Evolutionary conservation across 64 coral and sea anemone species (phyloP), one percentile per base, ranked within the genome.

Genomic region (Porites lutea): DNA sequence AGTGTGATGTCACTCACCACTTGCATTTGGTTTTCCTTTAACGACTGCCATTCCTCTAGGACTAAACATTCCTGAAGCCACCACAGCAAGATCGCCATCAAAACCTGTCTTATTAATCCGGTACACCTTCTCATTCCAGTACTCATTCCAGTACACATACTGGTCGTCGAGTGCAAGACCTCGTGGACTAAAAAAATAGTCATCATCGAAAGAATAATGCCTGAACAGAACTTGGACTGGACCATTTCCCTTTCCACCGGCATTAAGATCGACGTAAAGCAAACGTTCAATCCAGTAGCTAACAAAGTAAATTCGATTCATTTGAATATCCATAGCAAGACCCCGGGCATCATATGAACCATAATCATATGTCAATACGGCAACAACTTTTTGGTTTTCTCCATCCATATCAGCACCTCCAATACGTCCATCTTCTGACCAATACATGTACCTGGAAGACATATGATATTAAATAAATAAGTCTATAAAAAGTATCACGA

Each of bases 281-380:
- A 84, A 1, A 52, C 44, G 5, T 11, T 1, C 67, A 6, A 9
- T 3, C 0, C 48, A 16, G 47, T 52, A 69, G 46, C 62, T 84
- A 3, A 52, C 63, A 52, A 84, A 91, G 45, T 91, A 91, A 4
- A 91, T 58, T 74, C 79, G 53, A 44, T 91, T 91, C 13, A 8
- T 65, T 48, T 74, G 5, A 20, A 48, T 18, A 44, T 91, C 89
- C 37, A 91, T 2, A 0, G 89, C 79, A 15, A 91, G 79, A 19
- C 79, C 79, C 23, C 8, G 43, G 57, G 69, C 78, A 64, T 48
- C 72, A 18, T 52, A 10, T 68, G 2, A 2, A 2, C 46, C 61
- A 6, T 2, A 52, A 7, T 10, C 3, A 46, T 48, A 13, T 47
- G 16, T 19, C 20, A 68, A 81, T 3, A 4, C 16, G n/a, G 59